phyloP scores from a whole-genome alignment of 1,140 invertebrate species.

The Hormaphis cornu region DNA sequence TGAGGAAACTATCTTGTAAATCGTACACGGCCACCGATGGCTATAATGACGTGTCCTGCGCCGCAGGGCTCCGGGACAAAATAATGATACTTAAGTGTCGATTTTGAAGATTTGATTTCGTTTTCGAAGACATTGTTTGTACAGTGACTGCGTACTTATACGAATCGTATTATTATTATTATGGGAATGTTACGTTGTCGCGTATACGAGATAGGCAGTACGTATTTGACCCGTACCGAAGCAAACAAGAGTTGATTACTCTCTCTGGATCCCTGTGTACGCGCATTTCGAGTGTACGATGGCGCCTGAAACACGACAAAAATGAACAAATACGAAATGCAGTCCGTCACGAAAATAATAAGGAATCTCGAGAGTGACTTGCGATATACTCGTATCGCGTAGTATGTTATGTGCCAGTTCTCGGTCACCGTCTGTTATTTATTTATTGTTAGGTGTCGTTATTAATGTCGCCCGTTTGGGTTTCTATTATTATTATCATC shows the following conservation, averaged over 20 bases:
- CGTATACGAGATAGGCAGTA: no score
- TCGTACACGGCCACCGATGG: no score
- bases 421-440: conserved; percentile 32
- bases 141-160: no score
- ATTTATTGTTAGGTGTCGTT: conserved; percentile 32
- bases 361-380: conserved; percentile 30
- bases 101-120: no score
- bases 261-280: not conserved
- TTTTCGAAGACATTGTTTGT: no score
- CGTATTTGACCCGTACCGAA: not conserved
- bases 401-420: not conserved
- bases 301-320: conserved; percentile 18
- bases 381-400: not conserved
- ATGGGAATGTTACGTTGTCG: no score
- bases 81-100: no score
- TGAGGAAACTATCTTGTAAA: no score
- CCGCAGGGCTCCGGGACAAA: no score
- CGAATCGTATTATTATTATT: not conserved
- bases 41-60: no score
- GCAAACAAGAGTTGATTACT: not conserved
- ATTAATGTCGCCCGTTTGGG: conserved; percentile 30
- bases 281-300: not conserved
- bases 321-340: not conserved
- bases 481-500: conserved; percentile 33
- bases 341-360: conserved; percentile 27